These are phyloP conservation scores for Conger conger DNA, from an alignment of 2,113 vertebrate species.

Conservation along the genomic window DNA sequence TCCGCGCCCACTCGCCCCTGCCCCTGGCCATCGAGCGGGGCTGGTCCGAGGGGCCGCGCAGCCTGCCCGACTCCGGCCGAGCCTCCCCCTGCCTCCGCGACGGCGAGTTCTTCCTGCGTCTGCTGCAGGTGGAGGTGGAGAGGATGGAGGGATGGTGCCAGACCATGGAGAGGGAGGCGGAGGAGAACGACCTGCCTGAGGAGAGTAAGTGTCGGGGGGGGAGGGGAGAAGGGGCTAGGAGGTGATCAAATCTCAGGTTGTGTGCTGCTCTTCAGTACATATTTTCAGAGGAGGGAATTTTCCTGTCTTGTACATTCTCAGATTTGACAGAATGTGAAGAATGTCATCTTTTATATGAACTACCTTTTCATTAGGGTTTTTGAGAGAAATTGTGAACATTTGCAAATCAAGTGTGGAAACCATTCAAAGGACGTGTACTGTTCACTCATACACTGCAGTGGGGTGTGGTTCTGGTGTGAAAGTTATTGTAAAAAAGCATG, in stretches of 20 bases:
- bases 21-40: constrained; percentile 72
- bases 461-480: not conserved
- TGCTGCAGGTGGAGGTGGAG: constrained; percentile 92
- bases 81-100: constrained; percentile 92
- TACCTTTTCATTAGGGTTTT: too few relatives aligned
- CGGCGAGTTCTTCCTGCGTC: constrained; percentile 93
- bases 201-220: constrained; percentile 78
- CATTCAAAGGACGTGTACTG: too few relatives aligned
- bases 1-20: constrained; percentile 65
- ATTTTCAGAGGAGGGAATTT: not conserved
- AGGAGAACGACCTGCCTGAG: constrained; percentile 91
- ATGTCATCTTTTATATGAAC: too few relatives aligned
- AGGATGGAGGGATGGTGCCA: constrained; percentile 98
- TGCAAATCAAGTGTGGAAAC: too few relatives aligned
- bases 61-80: constrained; percentile 90
- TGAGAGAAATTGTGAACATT: too few relatives aligned
- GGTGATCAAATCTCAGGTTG: not conserved
- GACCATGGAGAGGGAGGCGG: constrained; percentile 93
- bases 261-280: not conserved
- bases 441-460: not conserved
- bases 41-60: constrained; percentile 86
- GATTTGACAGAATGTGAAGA: too few relatives aligned
- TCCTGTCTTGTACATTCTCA: too few relatives aligned
- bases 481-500: not conserved
- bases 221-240: not conserved